phyloP scores from a whole-genome alignment of 2,113 vertebrate species.

The Cyrtonyx montezumae region DNA sequence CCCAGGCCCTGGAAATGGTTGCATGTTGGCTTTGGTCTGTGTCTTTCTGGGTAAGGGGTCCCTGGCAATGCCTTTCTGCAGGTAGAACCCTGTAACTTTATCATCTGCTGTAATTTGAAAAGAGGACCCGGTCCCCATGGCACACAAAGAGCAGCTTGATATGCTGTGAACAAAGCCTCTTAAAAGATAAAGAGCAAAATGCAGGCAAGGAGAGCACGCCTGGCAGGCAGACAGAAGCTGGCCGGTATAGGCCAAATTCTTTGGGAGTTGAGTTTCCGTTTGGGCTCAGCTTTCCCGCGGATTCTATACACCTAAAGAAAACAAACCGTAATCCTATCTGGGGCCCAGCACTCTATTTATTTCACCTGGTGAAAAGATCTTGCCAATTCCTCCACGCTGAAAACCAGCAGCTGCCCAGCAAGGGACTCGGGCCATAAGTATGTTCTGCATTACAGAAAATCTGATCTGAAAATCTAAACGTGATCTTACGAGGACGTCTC shows the following conservation, averaged over 20 bases:
- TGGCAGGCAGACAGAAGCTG: slow-evolving; percentile 77
- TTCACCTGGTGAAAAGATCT: slow-evolving; percentile 75
- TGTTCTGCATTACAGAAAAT: slow-evolving; percentile 68
- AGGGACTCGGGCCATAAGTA: slow-evolving; percentile 43
- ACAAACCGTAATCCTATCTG: slow-evolving; percentile 78
- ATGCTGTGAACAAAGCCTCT: slow-evolving; percentile 69
- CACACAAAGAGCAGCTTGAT: slow-evolving; percentile 72
- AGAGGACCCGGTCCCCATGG: slow-evolving; percentile 36
- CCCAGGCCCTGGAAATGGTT: not conserved
- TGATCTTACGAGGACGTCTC: slow-evolving; percentile 3
- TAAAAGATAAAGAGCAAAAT: slow-evolving; percentile 72
- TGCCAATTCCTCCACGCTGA: slow-evolving; percentile 64
- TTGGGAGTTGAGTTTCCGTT: slow-evolving; percentile 77
- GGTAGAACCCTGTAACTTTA: slow-evolving; percentile 67
- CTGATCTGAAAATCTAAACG: slow-evolving; percentile 30
- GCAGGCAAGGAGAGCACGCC: slow-evolving; percentile 64
- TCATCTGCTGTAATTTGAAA: slow-evolving; percentile 43
- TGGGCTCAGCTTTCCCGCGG: slow-evolving; percentile 75
- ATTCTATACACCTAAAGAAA: slow-evolving; percentile 77
- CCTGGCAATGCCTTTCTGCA: slow-evolving; percentile 33
- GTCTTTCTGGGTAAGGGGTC: not conserved
- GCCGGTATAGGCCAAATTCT: slow-evolving; percentile 77
- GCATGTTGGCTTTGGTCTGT: not conserved
- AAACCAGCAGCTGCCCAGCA: slow-evolving; percentile 70
- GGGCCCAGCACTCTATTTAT: slow-evolving; percentile 72